Base-by-base conservation (phyloP, 1,140 invertebrate species). In the Cydia amplana region DNA sequence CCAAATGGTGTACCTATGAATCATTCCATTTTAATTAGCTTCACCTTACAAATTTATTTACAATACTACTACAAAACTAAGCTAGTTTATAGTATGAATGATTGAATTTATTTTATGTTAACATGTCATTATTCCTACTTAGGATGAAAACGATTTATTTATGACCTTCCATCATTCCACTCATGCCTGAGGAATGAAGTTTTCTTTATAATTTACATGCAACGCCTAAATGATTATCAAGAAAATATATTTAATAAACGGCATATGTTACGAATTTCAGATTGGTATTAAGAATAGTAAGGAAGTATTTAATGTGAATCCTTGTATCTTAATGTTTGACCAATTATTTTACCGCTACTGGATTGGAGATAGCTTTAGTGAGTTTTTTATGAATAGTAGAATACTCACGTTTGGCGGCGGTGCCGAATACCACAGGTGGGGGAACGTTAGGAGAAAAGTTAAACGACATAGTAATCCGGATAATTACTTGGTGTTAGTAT, bases 341-440 rank as follows among this genome's bases (percentile, higher is more conserved):
- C 6, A 60, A 20, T 18, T 60, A 60, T 23, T 10, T 10, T 23
- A 60, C 7, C 18, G 9, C n/a, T 23, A 7, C 6, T 60, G 20
- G 4, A 7, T 23, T 23, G 20, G 20, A 51, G 1, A 60, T 23
- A 60, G 18, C 18, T 60, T 60, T 23, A 60, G 6, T 1, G 55
- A 20, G 9, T 55, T 55, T n/a, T 51, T 60, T 60, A 20, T 23
- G 55, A 60, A 60, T 60, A 23, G 9, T 23, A 18, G 16, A 75
- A 49, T 70, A 83, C 89, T 86, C 83, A 93, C 91, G 91, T 89
- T 93, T 93, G 63, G 87, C 80, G 51, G 89, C 84, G 72, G 84
- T 80, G 9, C 91, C 91, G 78, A 93, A 93, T 60, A 85, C 79
- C 36, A 87, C 77, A 74, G 76, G 89, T 20, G 88, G 82, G 70